phyloP scores from a whole-genome alignment of 2,888 invertebrate genomes.

The Agrochola circellaris region DNA sequence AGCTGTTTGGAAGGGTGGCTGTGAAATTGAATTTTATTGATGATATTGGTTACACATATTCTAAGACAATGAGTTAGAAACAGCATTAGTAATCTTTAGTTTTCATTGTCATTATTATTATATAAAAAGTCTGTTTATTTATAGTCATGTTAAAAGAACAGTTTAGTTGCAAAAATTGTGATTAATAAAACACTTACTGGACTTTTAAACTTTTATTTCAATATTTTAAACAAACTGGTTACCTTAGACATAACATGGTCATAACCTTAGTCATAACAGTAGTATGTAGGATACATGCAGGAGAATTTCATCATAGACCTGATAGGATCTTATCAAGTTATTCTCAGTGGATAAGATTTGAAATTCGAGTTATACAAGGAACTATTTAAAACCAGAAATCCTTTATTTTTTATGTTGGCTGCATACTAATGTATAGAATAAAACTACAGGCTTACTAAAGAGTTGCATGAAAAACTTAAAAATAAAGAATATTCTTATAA shows the following conservation, averaged over 20 bases:
- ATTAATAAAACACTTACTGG: conserved; percentile 45
- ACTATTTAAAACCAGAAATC: background rate
- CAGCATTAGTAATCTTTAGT: background rate
- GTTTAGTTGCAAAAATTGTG: background rate
- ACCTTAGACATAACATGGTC: conserved; percentile 12
- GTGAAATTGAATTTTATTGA: conserved; percentile 9
- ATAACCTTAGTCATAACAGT: conserved; percentile 18
- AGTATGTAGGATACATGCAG: conserved; percentile 29
- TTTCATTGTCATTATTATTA: background rate
- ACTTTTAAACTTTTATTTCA: conserved; percentile 51
- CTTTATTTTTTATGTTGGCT: conserved; percentile 2
- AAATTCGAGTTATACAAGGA: background rate
- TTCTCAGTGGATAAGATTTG: background rate
- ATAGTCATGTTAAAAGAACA: background rate
- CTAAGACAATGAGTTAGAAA: background rate
- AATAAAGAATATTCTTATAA: conserved; percentile 57
- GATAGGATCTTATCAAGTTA: background rate
- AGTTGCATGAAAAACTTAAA: conserved; percentile 33
- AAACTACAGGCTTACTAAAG: conserved; percentile 17
- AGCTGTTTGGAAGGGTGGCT: conserved; percentile 10
- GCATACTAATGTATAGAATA: conserved; percentile 14
- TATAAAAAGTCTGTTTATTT: background rate
- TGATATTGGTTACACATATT: background rate
- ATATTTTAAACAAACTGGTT: conserved; percentile 34
- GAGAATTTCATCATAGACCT: background rate